Conservation (phyloP, 2,888 invertebrate genomes). For the Acleris literana region DNA sequence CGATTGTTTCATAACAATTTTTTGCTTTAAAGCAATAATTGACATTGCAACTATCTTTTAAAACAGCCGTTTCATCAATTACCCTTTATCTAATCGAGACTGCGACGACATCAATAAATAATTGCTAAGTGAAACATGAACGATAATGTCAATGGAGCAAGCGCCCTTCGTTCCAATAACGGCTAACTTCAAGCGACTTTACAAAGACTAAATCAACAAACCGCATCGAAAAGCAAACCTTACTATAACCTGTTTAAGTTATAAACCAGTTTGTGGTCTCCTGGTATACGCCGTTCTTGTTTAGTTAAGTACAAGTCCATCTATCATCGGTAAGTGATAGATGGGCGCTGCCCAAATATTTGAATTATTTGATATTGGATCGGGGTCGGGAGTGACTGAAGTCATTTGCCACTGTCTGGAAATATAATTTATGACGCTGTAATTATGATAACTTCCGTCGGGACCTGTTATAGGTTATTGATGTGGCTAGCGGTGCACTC, state of each 20-base stretch:
- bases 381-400: constrained; percentile 47
- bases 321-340: constrained; percentile 80
- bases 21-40: neutral
- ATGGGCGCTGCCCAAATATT: constrained; percentile 79
- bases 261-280: neutral
- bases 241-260: neutral
- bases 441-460: constrained; percentile 37
- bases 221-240: constrained; percentile 40
- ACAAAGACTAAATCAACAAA: constrained; percentile 44
- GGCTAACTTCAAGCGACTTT: constrained; percentile 64
- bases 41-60: constrained; percentile 1
- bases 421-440: constrained; percentile 45
- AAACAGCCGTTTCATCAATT: constrained; percentile 48
- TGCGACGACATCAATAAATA: constrained; percentile 68
- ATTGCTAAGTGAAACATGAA: constrained; percentile 76
- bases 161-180: constrained; percentile 69
- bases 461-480: constrained; percentile 22
- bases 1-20: neutral
- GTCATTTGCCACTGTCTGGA: constrained; percentile 50
- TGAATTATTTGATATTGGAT: constrained; percentile 75
- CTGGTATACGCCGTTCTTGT: constrained; percentile 17
- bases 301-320: constrained; percentile 60
- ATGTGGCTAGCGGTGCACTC: neutral
- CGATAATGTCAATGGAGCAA: constrained; percentile 75
- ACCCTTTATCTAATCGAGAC: constrained; percentile 54